Evolutionary conservation across 2,113 vertebrate species (phyloP), one percentile per base, ranked within the genome.

Genomic region (Ranitomeya imitator): DNA sequence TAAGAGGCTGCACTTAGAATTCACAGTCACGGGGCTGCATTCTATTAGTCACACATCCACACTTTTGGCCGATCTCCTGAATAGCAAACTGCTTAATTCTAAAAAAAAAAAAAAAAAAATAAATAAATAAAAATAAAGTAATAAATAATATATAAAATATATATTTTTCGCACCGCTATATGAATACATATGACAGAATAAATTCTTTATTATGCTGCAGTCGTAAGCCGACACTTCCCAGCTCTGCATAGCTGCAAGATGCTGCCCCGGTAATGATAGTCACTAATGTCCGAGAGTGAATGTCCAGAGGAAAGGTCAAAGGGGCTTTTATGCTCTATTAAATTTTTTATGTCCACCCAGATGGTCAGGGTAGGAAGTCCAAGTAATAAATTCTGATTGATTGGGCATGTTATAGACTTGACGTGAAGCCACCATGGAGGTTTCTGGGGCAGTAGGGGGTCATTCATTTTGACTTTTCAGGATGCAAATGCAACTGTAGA

Each of bases 341-440:
- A 16, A 76, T 83, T 63, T 87, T 88, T 83, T 55, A 83, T 88
- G 80, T n/a, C 45, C 16, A 19, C 55, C 79, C 86, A 88, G 86
- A 83, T 83, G 80, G 61, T 88, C 18, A 81, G 79, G 69, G 37
- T 88, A 74, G 26, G n/a, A 87, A 79, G 77, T 71, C 37, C 86
- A 87, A 57, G 77, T 59, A 16, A 82, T 88, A 55, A 79, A 74
- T 88, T 21, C 54, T 74, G 26, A 74, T 82, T 60, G 86, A 83
- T n/a, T 59, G 26, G 79, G 4, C 31, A 79, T 19, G 57, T 74
- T 21, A 45, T 74, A 86, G 15, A 2, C 7, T 15, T 14, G n/a
- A 14, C 8, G 45, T 60, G 13, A 16, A 54, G 45, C 6, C 51
- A 52, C 16, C 19, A 21, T 11, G 2, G 12, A 54, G 63, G 45